Base-by-base conservation (phyloP, 2,113 vertebrate species). In the Scytalopus superciliaris region DNA sequence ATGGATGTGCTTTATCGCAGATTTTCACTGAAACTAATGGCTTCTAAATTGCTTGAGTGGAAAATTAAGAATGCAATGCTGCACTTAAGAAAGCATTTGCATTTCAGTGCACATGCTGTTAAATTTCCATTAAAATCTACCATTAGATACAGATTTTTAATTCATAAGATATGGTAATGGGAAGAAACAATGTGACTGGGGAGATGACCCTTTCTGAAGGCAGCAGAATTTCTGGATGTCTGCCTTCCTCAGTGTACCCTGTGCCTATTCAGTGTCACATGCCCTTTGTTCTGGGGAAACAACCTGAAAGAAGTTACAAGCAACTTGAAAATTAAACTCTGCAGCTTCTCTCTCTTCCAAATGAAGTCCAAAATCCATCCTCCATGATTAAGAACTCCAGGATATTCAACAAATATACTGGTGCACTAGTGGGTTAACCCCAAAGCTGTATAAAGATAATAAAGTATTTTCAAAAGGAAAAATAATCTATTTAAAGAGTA, bases 11-110 rank as follows among this genome's bases (percentile, higher is more conserved):
- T 97, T 95, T 88, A 91, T 73, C 95, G 96, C 88, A 75, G 89
- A 93, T 81, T 92, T 88, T 89, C 95, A 97, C 96, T 96, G 96
- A 94, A 95, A 95, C 95, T 96, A 96, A 98, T 92, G 89, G 89
- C 77, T 97, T 93, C 97, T 97, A 93, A 97, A 97, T 97, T 60
- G 96, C 96, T 95, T 94, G 87, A 97, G 96, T 95, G 93, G 93
- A 96, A 90, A 97, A 96, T 96, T 93, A 95, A 94, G 85, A 89
- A 97, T 93, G 91, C 80, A 93, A 53, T 69, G 81, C 84, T 94
- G 95, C 93, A 85, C 88, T 98, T 96, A 81, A 95, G 59, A 87
- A 79, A 87, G 57, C 66, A 93, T 97, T 97, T 97, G 96, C 84
- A 96, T 95, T 92, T 84, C 92, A 84, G 76, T 95, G 82, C 80